Percentiles rank a stretch among this genome's conserved stretches.
Evolutionary conservation across 37 sponge, comb jelly and placozoan species (phyloP).

Genomic region (Halisarca cf. caerulea): DNA sequence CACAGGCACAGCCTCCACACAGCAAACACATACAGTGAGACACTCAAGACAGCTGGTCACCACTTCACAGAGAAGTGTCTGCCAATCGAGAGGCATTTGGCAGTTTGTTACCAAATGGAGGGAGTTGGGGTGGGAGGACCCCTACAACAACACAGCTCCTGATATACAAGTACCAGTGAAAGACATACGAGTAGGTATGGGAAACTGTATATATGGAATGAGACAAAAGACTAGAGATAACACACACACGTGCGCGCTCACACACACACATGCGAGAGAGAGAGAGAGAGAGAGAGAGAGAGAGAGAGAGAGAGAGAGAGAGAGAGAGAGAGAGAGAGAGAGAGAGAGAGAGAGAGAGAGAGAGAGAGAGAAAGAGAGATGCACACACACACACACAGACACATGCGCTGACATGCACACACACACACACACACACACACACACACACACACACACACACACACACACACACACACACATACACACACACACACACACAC

Average conservation of each 20-base stretch:
- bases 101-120: too few species aligned
- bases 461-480: constrained; percentile 3
- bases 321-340: not conserved
- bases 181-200: too few species aligned
- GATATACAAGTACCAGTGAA: too few species aligned
- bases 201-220: too few species aligned
- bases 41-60: too few species aligned
- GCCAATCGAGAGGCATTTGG: too few species aligned
- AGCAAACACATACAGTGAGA: too few species aligned
- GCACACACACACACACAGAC: constrained; percentile 13
- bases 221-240: not conserved
- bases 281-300: not conserved
- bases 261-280: constrained; percentile 13
- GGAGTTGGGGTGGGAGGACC: too few species aligned
- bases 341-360: not conserved
- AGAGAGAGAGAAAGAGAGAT: not conserved
- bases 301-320: constrained; percentile 14
- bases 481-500: constrained; percentile 1
- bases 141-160: too few species aligned
- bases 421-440: constrained; percentile 23
- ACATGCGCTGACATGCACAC: not conserved
- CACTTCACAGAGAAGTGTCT: too few species aligned
- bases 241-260: constrained; percentile 26
- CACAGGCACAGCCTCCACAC: too few species aligned
- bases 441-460: constrained; percentile 25